Evolutionary conservation across 64 coral and sea anemone genomes (phyloP), one percentile per base, ranked within the genome.

Genomic region (Anthopleura sola): DNA sequence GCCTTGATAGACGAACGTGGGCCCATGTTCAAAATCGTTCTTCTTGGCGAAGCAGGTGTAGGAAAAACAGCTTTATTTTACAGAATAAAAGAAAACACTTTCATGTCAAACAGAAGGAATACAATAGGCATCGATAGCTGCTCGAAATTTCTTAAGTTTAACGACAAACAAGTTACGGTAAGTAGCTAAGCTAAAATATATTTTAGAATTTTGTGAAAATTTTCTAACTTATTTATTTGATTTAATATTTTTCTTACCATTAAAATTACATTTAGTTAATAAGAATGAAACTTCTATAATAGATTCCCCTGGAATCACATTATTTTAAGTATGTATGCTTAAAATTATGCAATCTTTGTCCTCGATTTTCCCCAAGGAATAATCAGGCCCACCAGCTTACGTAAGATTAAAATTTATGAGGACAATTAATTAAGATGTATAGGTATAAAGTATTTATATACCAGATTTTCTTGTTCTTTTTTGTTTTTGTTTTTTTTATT

Each of bases 31-130:
- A 99, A 99, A 85, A 89, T 99, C 19, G 88, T 99, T 39, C 81
- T 99, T 20, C 69, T 99, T n/a, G 97, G 97, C 1, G 97, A 99
- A 85, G 93, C 87, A 23, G 97, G 97, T 12, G 93, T 94, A 12
- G 97, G 97, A 18, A 99, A 99, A 68, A 99, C 97, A 14, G 50
- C 92, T 8, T 77, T 99, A 81, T 99, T 99, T 31, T 88, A 87
- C 31, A 74, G 97, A 50, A 83, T 78, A 46, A 99, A 99, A 50
- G 90, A 99, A 19, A 94, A 94, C 23, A 75, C 80, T 46, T 99
- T 99, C 55, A 60, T 56, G 6, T 80, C 84, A 24, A 24, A 83
- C 14, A 86, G 90, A 82, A 89, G 88, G 78, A 89, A 68, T n/a
- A 92, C 94, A 1, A 53, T 96, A 39, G 94, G 94, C 69, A 90